Evolutionary conservation across 2,113 vertebrate genomes (phyloP).

Genomic region (Etheostoma cragini): DNA sequence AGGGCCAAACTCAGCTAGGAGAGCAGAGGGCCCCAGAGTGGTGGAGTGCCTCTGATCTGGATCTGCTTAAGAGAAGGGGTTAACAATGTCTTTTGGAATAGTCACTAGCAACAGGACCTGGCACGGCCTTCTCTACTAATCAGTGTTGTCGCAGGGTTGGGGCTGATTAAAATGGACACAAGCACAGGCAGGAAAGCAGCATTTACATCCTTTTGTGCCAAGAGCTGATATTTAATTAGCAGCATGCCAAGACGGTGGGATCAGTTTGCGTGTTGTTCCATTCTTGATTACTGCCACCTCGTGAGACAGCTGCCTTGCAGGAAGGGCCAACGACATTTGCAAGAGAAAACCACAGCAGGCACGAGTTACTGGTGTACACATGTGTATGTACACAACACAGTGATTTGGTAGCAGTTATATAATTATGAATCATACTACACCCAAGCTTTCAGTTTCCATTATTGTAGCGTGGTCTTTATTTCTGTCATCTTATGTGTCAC

Average conservation of each 20-base stretch:
- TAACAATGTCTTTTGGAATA: constrained; percentile 72
- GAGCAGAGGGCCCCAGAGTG: constrained; percentile 39
- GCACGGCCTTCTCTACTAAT: constrained; percentile 53
- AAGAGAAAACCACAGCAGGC: constrained; percentile 38
- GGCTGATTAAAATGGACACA: not conserved
- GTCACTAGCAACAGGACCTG: constrained; percentile 50
- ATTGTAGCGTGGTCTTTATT: constrained; percentile 48
- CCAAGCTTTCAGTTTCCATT: constrained; percentile 42
- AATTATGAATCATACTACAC: constrained; percentile 64
- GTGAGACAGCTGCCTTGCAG: constrained; percentile 52
- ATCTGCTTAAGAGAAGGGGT: constrained; percentile 61
- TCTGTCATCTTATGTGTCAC: constrained; percentile 49
- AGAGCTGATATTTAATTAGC: constrained; percentile 77
- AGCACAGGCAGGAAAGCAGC: constrained; percentile 28
- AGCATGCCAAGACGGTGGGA: constrained; percentile 64
- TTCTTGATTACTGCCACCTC: constrained; percentile 66
- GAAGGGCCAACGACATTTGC: constrained; percentile 63
- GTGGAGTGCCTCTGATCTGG: constrained; percentile 52
- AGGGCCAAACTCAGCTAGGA: constrained; percentile 44
- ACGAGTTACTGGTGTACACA: constrained; percentile 49
- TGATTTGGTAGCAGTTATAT: constrained; percentile 59
- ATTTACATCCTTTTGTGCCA: constrained; percentile 67
- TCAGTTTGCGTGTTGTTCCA: constrained; percentile 57
- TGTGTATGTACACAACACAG: constrained; percentile 46
- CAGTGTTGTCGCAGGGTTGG: constrained; percentile 30